A percentile compares a stretch with the other conserved stretches of the same genome.
phyloP scores from a whole-genome alignment of 2,797 vertebrate genomes.

The Argentina silus region DNA sequence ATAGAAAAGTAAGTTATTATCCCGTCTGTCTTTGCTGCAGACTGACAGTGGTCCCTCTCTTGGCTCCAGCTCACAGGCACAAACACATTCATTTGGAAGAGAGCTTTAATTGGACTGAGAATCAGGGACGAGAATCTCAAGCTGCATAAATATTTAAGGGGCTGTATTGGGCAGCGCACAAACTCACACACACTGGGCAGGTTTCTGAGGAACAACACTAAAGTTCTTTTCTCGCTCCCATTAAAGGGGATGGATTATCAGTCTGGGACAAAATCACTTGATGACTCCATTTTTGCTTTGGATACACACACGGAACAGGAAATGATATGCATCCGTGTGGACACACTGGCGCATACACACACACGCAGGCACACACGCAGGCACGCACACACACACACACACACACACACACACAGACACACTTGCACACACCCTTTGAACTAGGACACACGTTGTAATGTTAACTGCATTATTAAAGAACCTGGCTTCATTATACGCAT shows the following conservation, averaged over 20 bases:
- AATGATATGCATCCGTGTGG: too few relatives aligned
- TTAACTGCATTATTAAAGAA: conserved; percentile 76
- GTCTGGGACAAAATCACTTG: conserved; percentile 46
- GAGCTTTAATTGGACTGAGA: conserved; percentile 67
- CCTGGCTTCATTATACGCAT: conserved; percentile 57
- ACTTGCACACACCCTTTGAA: conserved; percentile 55
- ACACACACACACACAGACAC: conserved; percentile 9
- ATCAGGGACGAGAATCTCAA: conserved; percentile 68
- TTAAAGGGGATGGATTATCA: conserved; percentile 51
- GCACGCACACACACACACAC: not conserved
- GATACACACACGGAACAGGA: not conserved
- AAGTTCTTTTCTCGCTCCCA: conserved; percentile 28
- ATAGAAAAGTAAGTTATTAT: not conserved
- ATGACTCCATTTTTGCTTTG: conserved; percentile 52
- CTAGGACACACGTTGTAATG: conserved; percentile 60
- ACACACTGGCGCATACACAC: not conserved
- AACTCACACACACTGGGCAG: conserved; percentile 18
- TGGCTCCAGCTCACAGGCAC: conserved; percentile 17
- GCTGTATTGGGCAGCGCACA: conserved; percentile 47
- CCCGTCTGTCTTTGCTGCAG: too few relatives aligned
- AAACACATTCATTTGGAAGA: conserved; percentile 58
- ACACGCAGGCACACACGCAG: not conserved
- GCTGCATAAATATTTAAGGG: conserved; percentile 71
- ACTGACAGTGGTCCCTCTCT: too few relatives aligned
- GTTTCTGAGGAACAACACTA: conserved; percentile 33